Percentiles rank a stretch among this genome's conserved stretches.
These are phyloP conservation scores for Cheilosia pagana DNA, from an alignment of 2,888 invertebrate species.

Conservation along the genomic window DNA sequence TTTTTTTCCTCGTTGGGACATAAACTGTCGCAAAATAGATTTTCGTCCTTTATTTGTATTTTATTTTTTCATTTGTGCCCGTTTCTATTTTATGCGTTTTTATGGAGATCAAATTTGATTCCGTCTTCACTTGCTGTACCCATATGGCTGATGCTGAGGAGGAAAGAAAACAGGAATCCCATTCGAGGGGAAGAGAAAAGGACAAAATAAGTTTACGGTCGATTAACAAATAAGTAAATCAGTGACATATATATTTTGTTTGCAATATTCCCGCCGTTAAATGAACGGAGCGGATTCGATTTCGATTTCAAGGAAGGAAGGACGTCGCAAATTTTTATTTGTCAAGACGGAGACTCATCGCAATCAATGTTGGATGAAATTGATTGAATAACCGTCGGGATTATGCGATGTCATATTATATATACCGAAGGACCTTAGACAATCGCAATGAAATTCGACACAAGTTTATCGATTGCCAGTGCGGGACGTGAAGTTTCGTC, in stretches of 20 bases:
- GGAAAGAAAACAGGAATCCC: neutral
- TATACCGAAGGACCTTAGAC: neutral
- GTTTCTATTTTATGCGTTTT: constrained; percentile 73
- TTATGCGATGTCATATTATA: constrained; percentile 21
- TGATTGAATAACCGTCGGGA: constrained; percentile 59
- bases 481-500: too few relatives aligned
- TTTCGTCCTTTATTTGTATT: constrained; percentile 39
- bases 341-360: constrained; percentile 35
- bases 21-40: constrained; percentile 52
- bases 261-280: constrained; percentile 39
- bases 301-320: constrained; percentile 22
- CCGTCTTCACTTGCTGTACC: constrained; percentile 20
- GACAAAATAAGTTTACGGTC: constrained; percentile 69
- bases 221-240: constrained; percentile 75
- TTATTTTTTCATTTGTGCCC: constrained; percentile 42
- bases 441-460: neutral
- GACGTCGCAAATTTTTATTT: constrained; percentile 28
- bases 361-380: constrained; percentile 73
- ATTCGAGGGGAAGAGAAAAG: constrained; percentile 24
- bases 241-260: constrained; percentile 38
- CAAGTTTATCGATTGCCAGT: neutral
- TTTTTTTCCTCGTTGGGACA: constrained; percentile 3
- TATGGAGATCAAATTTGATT: constrained; percentile 71
- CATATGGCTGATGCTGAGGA: constrained; percentile 44
- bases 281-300: constrained; percentile 8